A percentile compares a stretch with the other conserved stretches of the same genome.
Conservation (phyloP, 2,888 invertebrate genomes). For the Molorchus minor region DNA sequence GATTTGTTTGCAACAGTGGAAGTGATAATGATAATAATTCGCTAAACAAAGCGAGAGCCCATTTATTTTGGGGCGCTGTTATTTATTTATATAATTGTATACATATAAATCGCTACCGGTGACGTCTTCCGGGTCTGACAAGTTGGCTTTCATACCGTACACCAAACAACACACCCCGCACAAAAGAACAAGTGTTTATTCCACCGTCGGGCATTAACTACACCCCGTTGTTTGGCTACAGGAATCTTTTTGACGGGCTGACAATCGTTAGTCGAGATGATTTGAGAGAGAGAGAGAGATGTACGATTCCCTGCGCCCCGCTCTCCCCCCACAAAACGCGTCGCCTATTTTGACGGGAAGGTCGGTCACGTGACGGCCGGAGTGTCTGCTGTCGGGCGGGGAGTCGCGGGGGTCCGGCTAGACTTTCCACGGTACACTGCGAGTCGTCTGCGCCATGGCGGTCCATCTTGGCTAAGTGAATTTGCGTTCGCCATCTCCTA, state of each 20-base stretch:
- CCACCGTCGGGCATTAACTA: constrained; percentile 15
- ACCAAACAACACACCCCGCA: too few relatives aligned
- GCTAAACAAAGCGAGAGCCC: constrained; percentile 1
- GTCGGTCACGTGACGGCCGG: constrained; percentile 78
- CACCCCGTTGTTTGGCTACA: constrained; percentile 20
- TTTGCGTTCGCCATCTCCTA: constrained; percentile 9
- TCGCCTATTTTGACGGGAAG: constrained; percentile 84
- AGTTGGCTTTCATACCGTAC: too few relatives aligned
- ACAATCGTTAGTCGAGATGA: constrained; percentile 24
- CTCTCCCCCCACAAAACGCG: constrained; percentile 44
- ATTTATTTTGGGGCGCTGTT: not conserved
- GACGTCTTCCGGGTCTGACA: too few relatives aligned
- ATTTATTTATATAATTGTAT: too few relatives aligned
- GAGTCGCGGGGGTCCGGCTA: constrained; percentile 63
- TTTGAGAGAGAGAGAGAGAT: constrained; percentile 23
- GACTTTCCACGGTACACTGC: constrained; percentile 64
- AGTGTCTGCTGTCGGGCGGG: constrained; percentile 50
- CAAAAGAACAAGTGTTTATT: constrained; percentile 24
- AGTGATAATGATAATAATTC: constrained; percentile 8
- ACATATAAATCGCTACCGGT: too few relatives aligned
- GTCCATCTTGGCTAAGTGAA: constrained; percentile 27
- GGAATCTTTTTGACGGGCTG: constrained; percentile 30
- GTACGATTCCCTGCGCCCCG: constrained; percentile 19
- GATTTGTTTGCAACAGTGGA: constrained; percentile 8
- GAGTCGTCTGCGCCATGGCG: constrained; percentile 34